Evolutionary conservation across 2,888 invertebrate species (phyloP).

Genomic region (Petrophora chlorosata): DNA sequence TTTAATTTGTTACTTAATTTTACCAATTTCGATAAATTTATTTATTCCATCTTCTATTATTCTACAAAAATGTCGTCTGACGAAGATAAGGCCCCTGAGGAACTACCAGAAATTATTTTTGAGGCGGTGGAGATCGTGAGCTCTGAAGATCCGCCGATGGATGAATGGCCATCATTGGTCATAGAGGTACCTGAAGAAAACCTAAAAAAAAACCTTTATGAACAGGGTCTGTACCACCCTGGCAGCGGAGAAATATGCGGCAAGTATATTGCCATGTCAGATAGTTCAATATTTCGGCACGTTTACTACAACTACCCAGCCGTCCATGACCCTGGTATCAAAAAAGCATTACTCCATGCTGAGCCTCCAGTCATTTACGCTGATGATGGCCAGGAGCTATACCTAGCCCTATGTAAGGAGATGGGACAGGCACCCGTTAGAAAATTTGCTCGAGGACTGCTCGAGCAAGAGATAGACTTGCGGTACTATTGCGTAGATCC

Average conservation of each 20-base stretch:
- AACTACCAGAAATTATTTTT: slow-evolving; percentile 9
- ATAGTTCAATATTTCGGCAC: slow-evolving; percentile 46
- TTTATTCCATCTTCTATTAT: too few relatives aligned
- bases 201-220: slow-evolving; percentile 35
- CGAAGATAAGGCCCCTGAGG: background rate
- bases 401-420: slow-evolving; percentile 49
- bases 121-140: background rate
- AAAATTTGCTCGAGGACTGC: slow-evolving; percentile 46
- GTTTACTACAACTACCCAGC: slow-evolving; percentile 49
- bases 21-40: too few relatives aligned
- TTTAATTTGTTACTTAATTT: too few relatives aligned
- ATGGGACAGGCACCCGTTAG: slow-evolving; percentile 47
- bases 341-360: slow-evolving; percentile 41
- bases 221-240: slow-evolving; percentile 42
- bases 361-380: slow-evolving; percentile 38
- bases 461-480: slow-evolving; percentile 45
- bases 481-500: slow-evolving; percentile 51
- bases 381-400: slow-evolving; percentile 51
- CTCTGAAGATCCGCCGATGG: slow-evolving; percentile 39
- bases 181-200: slow-evolving; percentile 34
- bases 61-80: too few relatives aligned
- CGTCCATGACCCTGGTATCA: slow-evolving; percentile 53
- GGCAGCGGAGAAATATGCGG: slow-evolving; percentile 51
- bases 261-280: slow-evolving; percentile 46
- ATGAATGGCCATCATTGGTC: slow-evolving; percentile 52